Conservation (phyloP, 2,888 invertebrate species). For the Phragmatobia fuliginosa region DNA sequence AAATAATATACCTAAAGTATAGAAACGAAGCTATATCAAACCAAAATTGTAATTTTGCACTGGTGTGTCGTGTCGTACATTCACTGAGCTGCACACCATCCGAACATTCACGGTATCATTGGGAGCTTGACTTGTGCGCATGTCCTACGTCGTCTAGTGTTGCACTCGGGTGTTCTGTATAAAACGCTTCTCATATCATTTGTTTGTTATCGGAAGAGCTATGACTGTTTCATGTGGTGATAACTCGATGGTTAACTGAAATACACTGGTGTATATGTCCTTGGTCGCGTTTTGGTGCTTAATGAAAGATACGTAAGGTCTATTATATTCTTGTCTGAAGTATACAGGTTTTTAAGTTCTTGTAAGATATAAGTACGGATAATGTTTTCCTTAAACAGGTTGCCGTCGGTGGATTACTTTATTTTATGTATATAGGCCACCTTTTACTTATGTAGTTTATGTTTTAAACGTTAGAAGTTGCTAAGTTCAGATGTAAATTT, state of each 20-base stretch:
- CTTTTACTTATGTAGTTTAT: constrained; percentile 16
- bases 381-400: neutral
- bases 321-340: neutral
- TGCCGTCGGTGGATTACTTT: neutral
- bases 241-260: constrained; percentile 15
- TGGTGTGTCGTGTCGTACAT: constrained; percentile 43
- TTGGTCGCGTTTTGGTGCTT: constrained; percentile 10
- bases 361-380: no score
- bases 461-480: neutral
- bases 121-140: constrained; percentile 41
- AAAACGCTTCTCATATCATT: constrained; percentile 17
- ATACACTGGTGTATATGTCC: neutral
- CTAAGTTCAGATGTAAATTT: neutral
- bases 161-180: constrained; percentile 29
- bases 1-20: neutral
- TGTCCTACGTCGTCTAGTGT: constrained; percentile 30
- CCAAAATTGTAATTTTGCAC: constrained; percentile 40
- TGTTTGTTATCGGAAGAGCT: constrained; percentile 23
- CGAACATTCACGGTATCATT: constrained; percentile 25
- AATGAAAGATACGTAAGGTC: neutral
- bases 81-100: constrained; percentile 30
- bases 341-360: neutral
- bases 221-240: constrained; percentile 33
- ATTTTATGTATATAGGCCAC: constrained; percentile 29
- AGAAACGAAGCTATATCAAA: constrained; percentile 40